Conservation (phyloP, 2,797 vertebrate genomes). For the Hozukius guyotensis region DNA sequence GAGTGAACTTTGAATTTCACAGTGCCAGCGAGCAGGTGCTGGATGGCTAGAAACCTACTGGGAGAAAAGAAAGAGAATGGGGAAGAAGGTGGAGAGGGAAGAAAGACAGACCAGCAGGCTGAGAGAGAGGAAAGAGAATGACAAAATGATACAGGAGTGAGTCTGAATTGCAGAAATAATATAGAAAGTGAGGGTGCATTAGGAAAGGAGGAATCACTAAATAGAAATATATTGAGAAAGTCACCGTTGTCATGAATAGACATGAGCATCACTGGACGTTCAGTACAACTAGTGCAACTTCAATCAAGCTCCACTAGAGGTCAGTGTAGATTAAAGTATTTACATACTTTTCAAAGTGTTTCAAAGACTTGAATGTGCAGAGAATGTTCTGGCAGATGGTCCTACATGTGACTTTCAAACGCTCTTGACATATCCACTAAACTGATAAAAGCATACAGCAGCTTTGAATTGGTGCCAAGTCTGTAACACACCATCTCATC, state of each 20-base stretch:
- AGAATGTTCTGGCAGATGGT: background rate
- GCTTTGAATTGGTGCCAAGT: constrained; percentile 36
- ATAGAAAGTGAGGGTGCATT: background rate
- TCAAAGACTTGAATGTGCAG: background rate
- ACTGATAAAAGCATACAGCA: constrained; percentile 26
- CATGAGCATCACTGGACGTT: background rate
- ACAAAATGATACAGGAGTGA: constrained; percentile 41
- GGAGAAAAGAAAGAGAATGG: constrained; percentile 69
- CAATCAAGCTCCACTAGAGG: constrained; percentile 73
- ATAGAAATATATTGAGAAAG: background rate
- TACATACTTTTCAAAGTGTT: constrained; percentile 18
- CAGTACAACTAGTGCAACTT: constrained; percentile 49
- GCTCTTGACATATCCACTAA: constrained; percentile 32
- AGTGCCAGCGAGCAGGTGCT: constrained; percentile 41
- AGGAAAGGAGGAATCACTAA: background rate
- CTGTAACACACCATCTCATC: constrained; percentile 23
- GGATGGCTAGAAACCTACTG: constrained; percentile 33
- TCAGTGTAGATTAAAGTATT: constrained; percentile 70
- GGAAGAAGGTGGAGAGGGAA: constrained; percentile 37
- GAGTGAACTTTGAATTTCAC: constrained; percentile 49
- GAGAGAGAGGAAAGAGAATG: constrained; percentile 49
- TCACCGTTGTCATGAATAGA: background rate
- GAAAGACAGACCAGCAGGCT: constrained; percentile 30
- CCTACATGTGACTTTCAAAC: constrained; percentile 41
- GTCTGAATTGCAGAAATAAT: background rate